Evolutionary conservation across 2,888 invertebrate species (phyloP), one percentile per base, ranked within the genome.

Genomic region (Meteorus colon): DNA sequence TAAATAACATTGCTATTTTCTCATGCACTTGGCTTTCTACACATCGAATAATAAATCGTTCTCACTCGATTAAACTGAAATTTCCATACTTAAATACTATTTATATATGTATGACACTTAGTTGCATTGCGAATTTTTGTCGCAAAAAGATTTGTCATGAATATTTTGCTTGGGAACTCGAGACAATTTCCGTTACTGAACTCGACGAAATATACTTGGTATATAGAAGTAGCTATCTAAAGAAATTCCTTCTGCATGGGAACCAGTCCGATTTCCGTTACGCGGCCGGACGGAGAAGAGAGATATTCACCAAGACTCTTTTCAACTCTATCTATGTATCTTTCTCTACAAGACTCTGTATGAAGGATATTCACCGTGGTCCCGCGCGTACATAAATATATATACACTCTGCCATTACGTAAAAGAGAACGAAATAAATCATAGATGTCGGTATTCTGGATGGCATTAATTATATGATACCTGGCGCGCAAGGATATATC

Each of bases 211-310:
- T 51, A 75, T 24, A 55, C 19, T 19, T 55, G 55, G 19, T 55
- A 55, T 55, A 48, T 48, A 48, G 48, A 37, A 65, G 68, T 67
- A 72, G 60, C 48, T 62, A 59, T 67, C 66, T 19, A 73, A 73
- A 76, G 73, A 76, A 76, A 76, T 76, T 76, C 76, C 73, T 73
- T 59, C 41, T 62, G 76, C 76, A 76, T 76, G 76, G 76, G 76
- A 76, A 76, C 76, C 73, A 76, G 76, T 76, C 76, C 55, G 76
- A 76, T 76, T 72, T 76, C 76, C 76, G 76, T 76, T 76, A 76
- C 76, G 73, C 73, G 63, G 68, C 62, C 75, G 70, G 76, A 73
- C 76, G 62, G 34, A 72, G 48, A 63, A 72, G 63, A 19, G 55
- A 72, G 62, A 72, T 72, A 72, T 63, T 48, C 48, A 63, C n/a